Percentiles rank a stretch among this genome's conserved stretches.
These are phyloP conservation scores for Marcusenius ussheri DNA, from an alignment of 2,113 vertebrate genomes.

Conservation along the genomic window DNA sequence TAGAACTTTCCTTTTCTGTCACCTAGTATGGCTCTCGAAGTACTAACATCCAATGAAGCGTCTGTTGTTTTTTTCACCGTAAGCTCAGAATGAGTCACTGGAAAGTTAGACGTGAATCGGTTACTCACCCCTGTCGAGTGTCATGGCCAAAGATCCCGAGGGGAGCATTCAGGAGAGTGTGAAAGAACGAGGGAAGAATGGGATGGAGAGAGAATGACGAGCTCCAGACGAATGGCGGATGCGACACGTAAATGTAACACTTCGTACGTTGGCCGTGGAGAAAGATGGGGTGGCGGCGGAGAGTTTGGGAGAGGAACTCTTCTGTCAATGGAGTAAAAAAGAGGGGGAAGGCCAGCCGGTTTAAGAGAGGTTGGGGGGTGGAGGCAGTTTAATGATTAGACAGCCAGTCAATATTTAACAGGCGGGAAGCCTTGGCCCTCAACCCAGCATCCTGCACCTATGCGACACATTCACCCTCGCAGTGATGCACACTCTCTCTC, in stretches of 20 bases:
- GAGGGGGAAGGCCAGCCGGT: slow-evolving; percentile 47
- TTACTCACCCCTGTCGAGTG: not conserved
- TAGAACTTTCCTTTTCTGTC: not conserved
- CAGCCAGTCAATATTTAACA: slow-evolving; percentile 67
- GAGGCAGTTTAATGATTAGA: slow-evolving; percentile 66
- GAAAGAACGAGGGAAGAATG: not conserved
- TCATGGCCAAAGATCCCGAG: not conserved
- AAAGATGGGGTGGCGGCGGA: slow-evolving; percentile 6
- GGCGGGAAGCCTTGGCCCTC: slow-evolving; percentile 57
- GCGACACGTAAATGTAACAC: not conserved
- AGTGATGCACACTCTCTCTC: slow-evolving; percentile 18
- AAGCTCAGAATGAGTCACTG: not conserved
- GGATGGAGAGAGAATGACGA: not conserved
- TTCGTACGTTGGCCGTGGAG: not conserved
- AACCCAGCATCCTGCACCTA: slow-evolving; percentile 64
- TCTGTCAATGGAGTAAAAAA: not conserved
- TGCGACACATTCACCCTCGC: slow-evolving; percentile 38
- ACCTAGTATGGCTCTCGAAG: not conserved
- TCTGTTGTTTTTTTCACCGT: not conserved
- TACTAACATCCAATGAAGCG: not conserved
- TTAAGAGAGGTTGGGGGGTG: slow-evolving; percentile 57
- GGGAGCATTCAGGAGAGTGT: not conserved
- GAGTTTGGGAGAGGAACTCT: slow-evolving; percentile 43
- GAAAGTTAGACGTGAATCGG: not conserved
- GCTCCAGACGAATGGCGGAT: not conserved